Evolutionary conservation across 1,140 invertebrate species (phyloP), one percentile per base, ranked within the genome.

Genomic region (Caenorhabditis inopinata): DNA sequence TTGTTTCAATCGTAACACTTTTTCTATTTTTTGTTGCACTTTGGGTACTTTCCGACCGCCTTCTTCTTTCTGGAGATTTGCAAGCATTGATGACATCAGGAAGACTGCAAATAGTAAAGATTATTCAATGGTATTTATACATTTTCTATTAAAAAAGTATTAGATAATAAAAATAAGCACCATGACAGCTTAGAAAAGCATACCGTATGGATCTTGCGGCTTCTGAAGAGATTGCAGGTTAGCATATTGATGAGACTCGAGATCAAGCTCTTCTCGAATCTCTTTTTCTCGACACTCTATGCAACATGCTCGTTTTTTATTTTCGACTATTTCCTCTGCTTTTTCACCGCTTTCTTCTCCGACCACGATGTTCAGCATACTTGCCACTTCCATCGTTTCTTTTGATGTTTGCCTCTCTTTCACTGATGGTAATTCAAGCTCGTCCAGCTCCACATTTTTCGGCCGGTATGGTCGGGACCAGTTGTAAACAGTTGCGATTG

Each of bases 1-100:
- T 68, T 29, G 58, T 32, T 68, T 68, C 32, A 68, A 21, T 68
- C 58, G 58, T 12, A 68, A 12, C 3, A 68, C 58, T 68, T 68
- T 68, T 27, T 68, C 58, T n/a, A 68, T 68, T 42, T 68, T 68
- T 21, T 68, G 58, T 68, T 68, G 58, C 7, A 68, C 58, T 42
- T 68, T 68, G 7, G 32, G 32, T 2, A 68, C 32, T 68, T 21
- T 35, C 21, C 58, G 58, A 6, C 58, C 58, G 11, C 58, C 58
- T 14, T 68, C 58, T 1, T 68, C 58, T 42, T 42, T 68, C n/a
- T 68, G 58, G 27, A 68, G 32, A 38, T 42, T 68, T 6, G 32
- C 7, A 5, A 68, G 58, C 58, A 68, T 42, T 21, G 58, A 29
- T 21, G 58, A 21, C 58, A 68, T 68, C 3, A 68, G 32, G 58